Percentiles rank a stretch among this genome's conserved stretches.
Evolutionary conservation across 2,113 vertebrate species (phyloP).

Genomic region (Seriola dumerili): DNA sequence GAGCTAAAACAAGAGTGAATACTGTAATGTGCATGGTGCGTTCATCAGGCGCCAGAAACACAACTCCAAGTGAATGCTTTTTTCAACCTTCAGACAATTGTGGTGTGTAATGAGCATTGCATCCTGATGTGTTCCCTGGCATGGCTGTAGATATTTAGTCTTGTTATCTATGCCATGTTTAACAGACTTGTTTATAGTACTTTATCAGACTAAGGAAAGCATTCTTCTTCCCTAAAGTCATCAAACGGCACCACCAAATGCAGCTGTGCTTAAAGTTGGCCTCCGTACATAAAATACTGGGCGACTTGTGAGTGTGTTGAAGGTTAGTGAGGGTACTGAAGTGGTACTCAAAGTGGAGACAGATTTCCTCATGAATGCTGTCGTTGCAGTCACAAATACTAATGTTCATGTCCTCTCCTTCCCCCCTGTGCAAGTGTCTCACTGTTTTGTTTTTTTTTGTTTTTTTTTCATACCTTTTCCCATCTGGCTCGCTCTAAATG

Average conservation of each 20-base stretch:
- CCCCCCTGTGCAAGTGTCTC: constrained; percentile 16
- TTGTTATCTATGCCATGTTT: background rate
- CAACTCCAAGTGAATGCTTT: too few relatives aligned
- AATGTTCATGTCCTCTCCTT: constrained; percentile 27
- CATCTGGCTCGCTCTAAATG: constrained; percentile 69
- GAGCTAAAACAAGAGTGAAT: too few relatives aligned
- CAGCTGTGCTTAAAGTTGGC: background rate
- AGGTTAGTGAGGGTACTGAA: constrained; percentile 41
- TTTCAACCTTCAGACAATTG: too few relatives aligned
- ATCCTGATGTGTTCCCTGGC: background rate
- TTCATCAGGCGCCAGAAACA: too few relatives aligned
- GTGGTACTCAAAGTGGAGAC: constrained; percentile 39
- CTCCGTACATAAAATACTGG: background rate
- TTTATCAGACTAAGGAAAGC: background rate
- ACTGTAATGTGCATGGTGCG: too few relatives aligned
- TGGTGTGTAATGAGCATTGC: too few relatives aligned
- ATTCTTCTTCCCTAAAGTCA: background rate
- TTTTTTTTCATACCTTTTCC: constrained; percentile 52
- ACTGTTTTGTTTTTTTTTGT: constrained; percentile 18
- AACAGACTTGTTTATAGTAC: background rate
- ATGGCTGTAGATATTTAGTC: background rate
- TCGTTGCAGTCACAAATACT: constrained; percentile 47
- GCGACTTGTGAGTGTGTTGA: constrained; percentile 12
- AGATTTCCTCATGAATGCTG: constrained; percentile 53
- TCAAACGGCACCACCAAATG: background rate